phyloP scores from a whole-genome alignment of 2,797 vertebrate genomes.

The Octomys mimax region DNA sequence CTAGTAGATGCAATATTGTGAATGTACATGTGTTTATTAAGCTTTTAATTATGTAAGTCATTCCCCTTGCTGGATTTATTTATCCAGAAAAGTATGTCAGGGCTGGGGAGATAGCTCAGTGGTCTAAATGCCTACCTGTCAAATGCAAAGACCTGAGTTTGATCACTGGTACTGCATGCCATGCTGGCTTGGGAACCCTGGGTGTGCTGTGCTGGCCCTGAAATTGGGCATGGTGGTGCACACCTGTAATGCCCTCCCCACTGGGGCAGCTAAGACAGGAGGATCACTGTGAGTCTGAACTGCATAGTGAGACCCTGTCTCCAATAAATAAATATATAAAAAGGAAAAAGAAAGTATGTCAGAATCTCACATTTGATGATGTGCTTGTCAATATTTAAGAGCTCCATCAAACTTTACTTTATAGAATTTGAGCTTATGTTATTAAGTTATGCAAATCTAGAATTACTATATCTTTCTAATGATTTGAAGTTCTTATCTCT shows the following conservation, averaged over 20 bases:
- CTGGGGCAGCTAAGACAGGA: no score
- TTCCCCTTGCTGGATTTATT: conserved; percentile 37
- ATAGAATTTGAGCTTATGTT: background rate
- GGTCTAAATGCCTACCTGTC: no score
- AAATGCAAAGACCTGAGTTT: no score
- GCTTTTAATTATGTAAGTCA: background rate
- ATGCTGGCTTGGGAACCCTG: no score
- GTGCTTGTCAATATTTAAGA: conserved; percentile 12
- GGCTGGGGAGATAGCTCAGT: no score
- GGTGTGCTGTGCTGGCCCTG: no score
- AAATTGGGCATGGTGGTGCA: no score
- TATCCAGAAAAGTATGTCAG: background rate
- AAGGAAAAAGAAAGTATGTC: background rate
- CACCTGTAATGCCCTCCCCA: no score
- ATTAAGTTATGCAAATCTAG: background rate
- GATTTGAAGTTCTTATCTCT: background rate
- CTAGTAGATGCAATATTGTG: background rate
- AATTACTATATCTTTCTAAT: background rate
- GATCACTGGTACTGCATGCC: no score
- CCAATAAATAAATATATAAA: no score
- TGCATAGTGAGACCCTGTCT: no score
- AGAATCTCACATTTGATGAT: conserved; percentile 1
- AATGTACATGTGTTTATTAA: background rate
- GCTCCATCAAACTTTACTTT: background rate
- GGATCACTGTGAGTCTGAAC: no score